These are phyloP conservation scores for Drosophila barbarae DNA, from an alignment of 2,888 invertebrate species.

Conservation along the genomic window DNA sequence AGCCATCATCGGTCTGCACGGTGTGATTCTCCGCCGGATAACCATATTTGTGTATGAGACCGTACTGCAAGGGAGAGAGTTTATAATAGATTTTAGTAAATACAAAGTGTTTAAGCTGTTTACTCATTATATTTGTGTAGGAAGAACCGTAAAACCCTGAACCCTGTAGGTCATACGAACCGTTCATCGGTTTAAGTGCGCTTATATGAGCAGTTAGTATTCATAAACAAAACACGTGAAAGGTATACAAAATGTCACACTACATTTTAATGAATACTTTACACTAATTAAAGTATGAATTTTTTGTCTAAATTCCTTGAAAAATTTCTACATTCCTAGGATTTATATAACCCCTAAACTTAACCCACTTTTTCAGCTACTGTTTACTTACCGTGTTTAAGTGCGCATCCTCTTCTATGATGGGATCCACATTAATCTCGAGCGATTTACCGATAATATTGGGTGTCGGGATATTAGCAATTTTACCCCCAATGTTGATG, in stretches of 20 bases:
- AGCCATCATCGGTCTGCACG: slow-evolving; percentile 87
- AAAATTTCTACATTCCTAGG: neutral
- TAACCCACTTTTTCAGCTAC: neutral
- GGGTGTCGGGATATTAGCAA: slow-evolving; percentile 47
- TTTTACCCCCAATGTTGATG: slow-evolving; percentile 44
- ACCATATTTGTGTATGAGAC: slow-evolving; percentile 83
- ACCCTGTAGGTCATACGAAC: neutral
- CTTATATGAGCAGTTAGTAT: neutral
- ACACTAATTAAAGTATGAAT: neutral
- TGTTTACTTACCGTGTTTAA: slow-evolving; percentile 68
- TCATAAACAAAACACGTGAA: slow-evolving; percentile 5
- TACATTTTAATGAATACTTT: neutral
- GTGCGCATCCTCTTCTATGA: slow-evolving; percentile 72
- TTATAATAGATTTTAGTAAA: neutral
- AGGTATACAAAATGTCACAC: neutral
- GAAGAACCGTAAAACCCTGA: neutral
- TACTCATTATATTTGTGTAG: neutral
- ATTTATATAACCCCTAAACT: neutral
- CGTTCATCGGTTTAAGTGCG: neutral
- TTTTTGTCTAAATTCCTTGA: no score
- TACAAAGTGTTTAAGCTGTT: neutral
- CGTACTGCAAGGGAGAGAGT: slow-evolving; percentile 76
- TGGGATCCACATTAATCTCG: slow-evolving; percentile 63
- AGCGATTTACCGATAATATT: slow-evolving; percentile 40
- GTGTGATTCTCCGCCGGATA: slow-evolving; percentile 84